Percentiles rank a stretch among this genome's conserved stretches.
Evolutionary conservation across 2,797 vertebrate species (phyloP).

Genomic region (Rhinichthys osculus): DNA sequence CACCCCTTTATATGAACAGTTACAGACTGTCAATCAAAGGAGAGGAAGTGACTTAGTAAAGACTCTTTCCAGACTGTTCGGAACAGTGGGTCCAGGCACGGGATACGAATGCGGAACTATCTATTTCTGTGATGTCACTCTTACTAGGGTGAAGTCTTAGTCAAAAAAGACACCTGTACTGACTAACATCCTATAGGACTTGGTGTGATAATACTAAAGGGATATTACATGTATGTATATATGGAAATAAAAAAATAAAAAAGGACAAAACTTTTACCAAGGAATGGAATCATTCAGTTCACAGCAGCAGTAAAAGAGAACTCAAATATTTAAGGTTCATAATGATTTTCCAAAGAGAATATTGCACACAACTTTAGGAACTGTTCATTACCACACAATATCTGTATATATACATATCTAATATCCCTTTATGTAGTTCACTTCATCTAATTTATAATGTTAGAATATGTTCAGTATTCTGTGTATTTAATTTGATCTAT

Average conservation of each 20-base stretch:
- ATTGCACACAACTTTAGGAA: conserved; percentile 60
- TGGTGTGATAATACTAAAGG: conserved; percentile 68
- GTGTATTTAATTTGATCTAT: conserved; percentile 91
- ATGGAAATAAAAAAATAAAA: conserved; percentile 36
- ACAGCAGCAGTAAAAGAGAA: conserved; percentile 54
- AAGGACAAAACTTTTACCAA: conserved; percentile 39
- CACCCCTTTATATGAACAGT: conserved; percentile 7
- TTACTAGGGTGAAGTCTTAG: conserved; percentile 51
- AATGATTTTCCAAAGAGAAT: conserved; percentile 73
- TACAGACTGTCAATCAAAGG: not conserved
- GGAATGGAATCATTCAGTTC: conserved; percentile 42
- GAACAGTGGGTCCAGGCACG: conserved; percentile 55
- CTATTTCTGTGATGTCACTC: conserved; percentile 56
- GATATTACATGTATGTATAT: conserved; percentile 70
- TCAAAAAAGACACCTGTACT: conserved; percentile 57
- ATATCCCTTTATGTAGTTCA: conserved; percentile 71
- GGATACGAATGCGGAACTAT: conserved; percentile 48
- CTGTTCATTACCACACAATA: conserved; percentile 56
- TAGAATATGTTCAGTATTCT: conserved; percentile 86
- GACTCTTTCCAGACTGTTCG: conserved; percentile 31
- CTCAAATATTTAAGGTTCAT: conserved; percentile 63
- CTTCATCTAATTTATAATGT: conserved; percentile 75
- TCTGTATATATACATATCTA: conserved; percentile 69
- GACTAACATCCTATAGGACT: conserved; percentile 65
- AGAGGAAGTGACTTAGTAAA: conserved; percentile 22